These are phyloP conservation scores for Drosophila ironensis DNA, from an alignment of 1,140 invertebrate genomes.

Conservation along the genomic window DNA sequence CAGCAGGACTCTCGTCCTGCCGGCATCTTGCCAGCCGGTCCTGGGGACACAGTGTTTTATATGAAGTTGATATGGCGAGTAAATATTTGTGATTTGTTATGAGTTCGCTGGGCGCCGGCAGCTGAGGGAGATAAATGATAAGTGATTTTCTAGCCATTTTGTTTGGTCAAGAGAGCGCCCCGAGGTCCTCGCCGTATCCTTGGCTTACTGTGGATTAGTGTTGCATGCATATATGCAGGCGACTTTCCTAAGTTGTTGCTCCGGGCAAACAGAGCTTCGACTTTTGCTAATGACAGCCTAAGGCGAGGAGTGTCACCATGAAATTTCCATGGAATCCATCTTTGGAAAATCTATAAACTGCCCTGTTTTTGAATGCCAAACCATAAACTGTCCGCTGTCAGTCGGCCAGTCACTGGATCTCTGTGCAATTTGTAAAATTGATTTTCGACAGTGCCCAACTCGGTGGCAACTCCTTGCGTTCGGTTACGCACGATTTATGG, in stretches of 20 bases:
- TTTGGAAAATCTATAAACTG: neutral
- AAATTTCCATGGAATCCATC: conserved; percentile 10
- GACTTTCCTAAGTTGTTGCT: conserved; percentile 18
- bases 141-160: conserved; percentile 71
- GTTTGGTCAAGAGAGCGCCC: conserved; percentile 6
- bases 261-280: conserved; percentile 26
- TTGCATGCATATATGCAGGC: conserved; percentile 18
- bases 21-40: conserved; percentile 12
- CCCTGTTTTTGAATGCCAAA: neutral
- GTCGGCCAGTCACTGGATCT: conserved; percentile 4
- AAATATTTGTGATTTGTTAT: conserved; percentile 81
- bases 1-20: conserved; percentile 28
- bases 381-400: too few relatives aligned
- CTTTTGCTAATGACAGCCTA: conserved; percentile 33
- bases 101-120: conserved; percentile 44
- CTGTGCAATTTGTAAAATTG: conserved; percentile 67
- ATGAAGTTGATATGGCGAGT: conserved; percentile 76
- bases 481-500: conserved; percentile 61
- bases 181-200: conserved; percentile 3
- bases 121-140: conserved; percentile 72
- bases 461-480: conserved; percentile 39
- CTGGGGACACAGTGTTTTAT: conserved; percentile 63
- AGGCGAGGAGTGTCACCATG: conserved; percentile 10
- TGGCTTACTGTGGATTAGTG: conserved; percentile 33
- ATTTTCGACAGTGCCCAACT: conserved; percentile 63